A percentile compares a stretch with the other conserved stretches of the same genome.
These are phyloP conservation scores for Nemapogon koenigi DNA, from an alignment of 2,888 invertebrate species.

Conservation along the genomic window DNA sequence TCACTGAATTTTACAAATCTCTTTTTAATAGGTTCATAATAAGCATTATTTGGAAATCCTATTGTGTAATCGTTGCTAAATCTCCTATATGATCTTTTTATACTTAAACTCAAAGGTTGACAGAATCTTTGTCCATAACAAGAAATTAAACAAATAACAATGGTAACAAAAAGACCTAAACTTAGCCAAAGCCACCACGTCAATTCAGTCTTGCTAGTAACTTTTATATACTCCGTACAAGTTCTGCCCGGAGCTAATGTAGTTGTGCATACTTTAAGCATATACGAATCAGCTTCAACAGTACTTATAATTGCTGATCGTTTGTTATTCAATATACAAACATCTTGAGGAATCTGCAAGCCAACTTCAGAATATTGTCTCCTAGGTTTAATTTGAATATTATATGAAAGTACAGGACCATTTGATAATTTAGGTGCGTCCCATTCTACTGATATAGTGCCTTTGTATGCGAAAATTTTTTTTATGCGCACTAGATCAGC, in stretches of 20 bases:
- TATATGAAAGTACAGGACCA: slow-evolving; percentile 42
- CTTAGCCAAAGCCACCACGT: slow-evolving; percentile 7
- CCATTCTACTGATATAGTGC: slow-evolving; percentile 35
- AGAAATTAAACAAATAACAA: slow-evolving; percentile 3
- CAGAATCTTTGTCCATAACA: slow-evolving; percentile 3
- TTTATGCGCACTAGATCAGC: slow-evolving; percentile 32
- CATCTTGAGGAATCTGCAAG: slow-evolving; percentile 27
- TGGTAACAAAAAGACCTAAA: background rate
- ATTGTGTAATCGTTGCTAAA: too few species aligned
- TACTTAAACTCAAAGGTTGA: background rate
- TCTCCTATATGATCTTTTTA: too few species aligned
- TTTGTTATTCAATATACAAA: slow-evolving; percentile 25
- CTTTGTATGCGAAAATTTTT: slow-evolving; percentile 20
- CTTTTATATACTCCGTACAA: slow-evolving; percentile 22
- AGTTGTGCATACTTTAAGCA: slow-evolving; percentile 26
- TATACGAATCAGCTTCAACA: slow-evolving; percentile 25
- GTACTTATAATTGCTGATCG: slow-evolving; percentile 13
- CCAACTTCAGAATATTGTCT: slow-evolving; percentile 22
- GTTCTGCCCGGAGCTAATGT: slow-evolving; percentile 27
- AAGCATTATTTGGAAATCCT: too few species aligned
- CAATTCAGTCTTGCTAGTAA: too few species aligned
- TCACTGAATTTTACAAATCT: too few species aligned
- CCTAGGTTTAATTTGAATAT: slow-evolving; percentile 36
- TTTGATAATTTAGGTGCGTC: slow-evolving; percentile 35
- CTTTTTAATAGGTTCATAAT: too few species aligned